These are phyloP conservation scores for Pimpla rufipes DNA, from an alignment of 2,888 invertebrate species.

Conservation along the genomic window DNA sequence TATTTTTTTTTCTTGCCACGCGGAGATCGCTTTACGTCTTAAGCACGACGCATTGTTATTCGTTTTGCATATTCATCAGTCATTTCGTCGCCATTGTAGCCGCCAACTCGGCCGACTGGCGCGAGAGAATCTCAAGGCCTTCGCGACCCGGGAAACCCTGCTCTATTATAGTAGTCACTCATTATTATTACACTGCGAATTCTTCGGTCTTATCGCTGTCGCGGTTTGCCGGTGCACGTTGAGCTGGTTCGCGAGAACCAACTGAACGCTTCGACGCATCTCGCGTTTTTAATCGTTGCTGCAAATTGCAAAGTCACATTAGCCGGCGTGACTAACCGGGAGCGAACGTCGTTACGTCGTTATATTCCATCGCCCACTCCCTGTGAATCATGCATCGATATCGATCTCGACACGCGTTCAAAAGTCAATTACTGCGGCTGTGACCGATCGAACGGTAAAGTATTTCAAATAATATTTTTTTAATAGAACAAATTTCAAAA, in stretches of 20 bases:
- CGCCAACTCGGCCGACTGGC: slow-evolving; percentile 15
- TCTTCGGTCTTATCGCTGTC: slow-evolving; percentile 27
- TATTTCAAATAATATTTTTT: too few species aligned
- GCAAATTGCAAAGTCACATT: neutral
- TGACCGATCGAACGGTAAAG: too few species aligned
- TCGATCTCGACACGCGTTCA: neutral
- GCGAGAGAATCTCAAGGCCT: slow-evolving; percentile 43
- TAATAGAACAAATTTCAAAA: too few species aligned
- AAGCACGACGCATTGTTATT: neutral
- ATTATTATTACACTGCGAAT: slow-evolving; percentile 5
- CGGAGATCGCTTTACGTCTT: neutral
- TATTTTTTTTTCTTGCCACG: neutral
- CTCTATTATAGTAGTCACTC: slow-evolving; percentile 15
- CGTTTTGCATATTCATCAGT: neutral
- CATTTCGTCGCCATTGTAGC: neutral
- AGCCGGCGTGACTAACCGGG: neutral
- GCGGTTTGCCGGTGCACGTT: slow-evolving; percentile 1
- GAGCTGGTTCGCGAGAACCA: neutral
- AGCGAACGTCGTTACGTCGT: neutral
- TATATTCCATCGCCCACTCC: neutral
- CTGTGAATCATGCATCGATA: neutral
- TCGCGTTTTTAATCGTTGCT: slow-evolving; percentile 3
- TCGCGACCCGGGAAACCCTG: slow-evolving; percentile 14
- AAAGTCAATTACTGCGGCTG: neutral
- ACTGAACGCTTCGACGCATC: neutral